Conservation (phyloP, 92 coral and sea anemone species). For the Siderastrea siderea region DNA sequence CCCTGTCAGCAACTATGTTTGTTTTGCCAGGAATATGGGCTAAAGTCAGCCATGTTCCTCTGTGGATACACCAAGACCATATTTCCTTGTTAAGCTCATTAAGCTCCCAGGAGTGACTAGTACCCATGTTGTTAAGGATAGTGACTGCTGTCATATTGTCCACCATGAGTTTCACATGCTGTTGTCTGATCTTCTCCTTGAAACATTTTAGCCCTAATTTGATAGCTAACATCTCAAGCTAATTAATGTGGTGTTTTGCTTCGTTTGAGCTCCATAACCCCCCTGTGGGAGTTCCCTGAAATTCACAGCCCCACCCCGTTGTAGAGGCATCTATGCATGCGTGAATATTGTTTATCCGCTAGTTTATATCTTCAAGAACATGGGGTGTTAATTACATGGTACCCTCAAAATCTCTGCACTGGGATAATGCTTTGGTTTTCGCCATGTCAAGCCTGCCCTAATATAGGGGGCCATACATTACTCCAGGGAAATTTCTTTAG, state of each 20-base stretch:
- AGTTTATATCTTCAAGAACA: conserved; percentile 21
- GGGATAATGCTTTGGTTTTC: conserved; percentile 18
- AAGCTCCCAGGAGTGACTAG: conserved; percentile 54
- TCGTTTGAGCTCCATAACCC: conserved; percentile 41
- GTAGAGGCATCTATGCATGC: conserved; percentile 53
- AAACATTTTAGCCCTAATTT: conserved; percentile 33
- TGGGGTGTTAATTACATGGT: conserved; percentile 27
- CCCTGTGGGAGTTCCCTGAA: conserved; percentile 41
- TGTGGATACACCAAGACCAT: conserved; percentile 68
- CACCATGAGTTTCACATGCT: neutral
- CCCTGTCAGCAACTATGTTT: conserved; percentile 18
- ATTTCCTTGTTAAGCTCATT: conserved; percentile 44
- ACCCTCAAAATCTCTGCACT: conserved; percentile 20
- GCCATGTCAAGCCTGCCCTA: conserved; percentile 41
- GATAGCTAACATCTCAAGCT: conserved; percentile 58
- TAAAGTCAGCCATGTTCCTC: conserved; percentile 5
- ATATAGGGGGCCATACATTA: conserved; percentile 11
- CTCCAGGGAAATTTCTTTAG: conserved; percentile 9
- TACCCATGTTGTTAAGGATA: conserved; percentile 64
- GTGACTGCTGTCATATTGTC: conserved; percentile 12
- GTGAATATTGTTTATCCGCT: conserved; percentile 40
- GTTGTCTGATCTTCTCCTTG: conserved; percentile 2
- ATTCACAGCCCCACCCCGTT: conserved; percentile 51
- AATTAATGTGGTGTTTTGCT: conserved; percentile 45
- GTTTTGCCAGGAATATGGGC: conserved; percentile 60